phyloP scores from a whole-genome alignment of 2,113 vertebrate genomes.

The Callorhinus ursinus region DNA sequence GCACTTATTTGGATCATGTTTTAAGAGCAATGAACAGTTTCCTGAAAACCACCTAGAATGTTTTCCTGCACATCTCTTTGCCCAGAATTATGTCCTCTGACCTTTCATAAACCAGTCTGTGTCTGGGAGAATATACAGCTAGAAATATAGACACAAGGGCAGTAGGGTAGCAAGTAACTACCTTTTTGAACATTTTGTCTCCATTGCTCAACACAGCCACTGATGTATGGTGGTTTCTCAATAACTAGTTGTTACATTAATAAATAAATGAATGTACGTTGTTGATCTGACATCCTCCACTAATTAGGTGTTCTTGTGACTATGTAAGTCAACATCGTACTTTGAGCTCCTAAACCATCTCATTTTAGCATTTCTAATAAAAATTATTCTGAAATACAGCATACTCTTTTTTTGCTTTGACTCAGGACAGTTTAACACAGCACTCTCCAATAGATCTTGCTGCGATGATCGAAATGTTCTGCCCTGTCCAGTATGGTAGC shows the following conservation, averaged over 20 bases:
- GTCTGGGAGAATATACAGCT: background rate
- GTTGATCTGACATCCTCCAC: background rate
- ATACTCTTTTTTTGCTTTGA: background rate
- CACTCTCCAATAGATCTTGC: background rate
- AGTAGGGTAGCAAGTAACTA: background rate
- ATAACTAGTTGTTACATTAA: background rate
- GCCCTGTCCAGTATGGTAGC: background rate
- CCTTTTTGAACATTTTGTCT: background rate
- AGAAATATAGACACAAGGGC: background rate
- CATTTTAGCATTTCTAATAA: background rate
- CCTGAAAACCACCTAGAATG: background rate
- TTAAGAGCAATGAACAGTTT: background rate
- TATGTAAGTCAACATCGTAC: background rate
- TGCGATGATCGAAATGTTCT: background rate
- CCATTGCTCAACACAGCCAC: background rate
- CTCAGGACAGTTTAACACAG: background rate
- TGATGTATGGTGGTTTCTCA: background rate
- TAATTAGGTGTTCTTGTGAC: background rate
- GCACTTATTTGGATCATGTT: background rate
- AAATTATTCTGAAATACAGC: background rate
- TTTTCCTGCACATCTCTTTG: background rate
- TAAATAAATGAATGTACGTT: background rate
- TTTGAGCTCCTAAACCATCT: background rate
- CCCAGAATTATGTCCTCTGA: background rate
- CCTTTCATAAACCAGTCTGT: background rate